Evolutionary conservation across 35 echinoderm and acorn worm genomes (phyloP).

Genomic region (Hemicentrotus pulcherrimus): DNA sequence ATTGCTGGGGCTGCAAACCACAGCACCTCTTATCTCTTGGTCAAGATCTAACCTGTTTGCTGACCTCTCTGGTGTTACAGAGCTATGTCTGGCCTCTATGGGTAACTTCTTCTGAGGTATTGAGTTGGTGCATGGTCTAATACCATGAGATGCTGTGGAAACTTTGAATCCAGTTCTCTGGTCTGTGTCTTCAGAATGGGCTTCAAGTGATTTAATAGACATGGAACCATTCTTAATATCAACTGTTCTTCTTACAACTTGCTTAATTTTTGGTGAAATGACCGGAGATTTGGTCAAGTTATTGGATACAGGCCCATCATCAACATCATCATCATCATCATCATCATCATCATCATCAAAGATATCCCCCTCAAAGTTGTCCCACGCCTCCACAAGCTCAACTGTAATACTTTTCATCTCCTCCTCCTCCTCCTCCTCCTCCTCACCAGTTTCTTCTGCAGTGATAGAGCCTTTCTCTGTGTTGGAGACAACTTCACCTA

Average conservation of each 20-base stretch:
- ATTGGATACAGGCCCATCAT: background rate
- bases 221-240: background rate
- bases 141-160: background rate
- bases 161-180: background rate
- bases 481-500: background rate
- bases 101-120: no score
- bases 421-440: background rate
- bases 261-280: background rate
- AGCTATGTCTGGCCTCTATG: no score
- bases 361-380: conserved; percentile 36
- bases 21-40: background rate
- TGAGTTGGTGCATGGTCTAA: background rate
- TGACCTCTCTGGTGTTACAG: background rate
- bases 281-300: background rate
- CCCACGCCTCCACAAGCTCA: conserved; percentile 37
- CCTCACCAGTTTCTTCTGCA: background rate
- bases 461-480: background rate
- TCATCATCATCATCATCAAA: conserved; percentile 59
- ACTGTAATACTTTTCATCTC: background rate
- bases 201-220: background rate
- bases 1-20: background rate
- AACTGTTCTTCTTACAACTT: background rate
- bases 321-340: background rate
- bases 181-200: background rate
- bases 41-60: background rate